Percentiles rank a stretch among this genome's conserved stretches.
phyloP scores from a whole-genome alignment of 2,888 invertebrate species.

The Pseudococcus jackbeardsleyi region DNA sequence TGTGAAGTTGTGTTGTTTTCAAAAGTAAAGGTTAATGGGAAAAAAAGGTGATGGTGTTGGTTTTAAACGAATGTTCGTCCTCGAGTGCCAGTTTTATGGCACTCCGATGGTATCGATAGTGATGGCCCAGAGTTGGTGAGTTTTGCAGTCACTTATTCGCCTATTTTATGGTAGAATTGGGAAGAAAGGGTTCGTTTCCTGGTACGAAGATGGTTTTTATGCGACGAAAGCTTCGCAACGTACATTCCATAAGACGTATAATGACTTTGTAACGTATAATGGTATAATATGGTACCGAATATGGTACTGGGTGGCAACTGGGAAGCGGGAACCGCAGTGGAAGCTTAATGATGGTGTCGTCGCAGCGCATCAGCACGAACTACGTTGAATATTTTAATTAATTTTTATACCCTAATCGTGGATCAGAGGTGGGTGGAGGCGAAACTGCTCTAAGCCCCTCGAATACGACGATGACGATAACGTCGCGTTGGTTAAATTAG shows the following conservation, averaged over 20 bases:
- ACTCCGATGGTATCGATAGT: background rate
- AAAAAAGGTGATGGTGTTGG: background rate
- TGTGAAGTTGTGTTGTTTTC: background rate
- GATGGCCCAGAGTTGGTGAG: background rate
- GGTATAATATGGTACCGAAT: background rate
- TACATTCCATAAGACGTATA: background rate
- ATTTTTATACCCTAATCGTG: slow-evolving; percentile 32
- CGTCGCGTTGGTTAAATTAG: background rate
- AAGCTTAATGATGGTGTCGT: slow-evolving; percentile 3
- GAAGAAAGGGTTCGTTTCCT: background rate
- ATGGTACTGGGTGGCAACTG: background rate
- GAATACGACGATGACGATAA: background rate
- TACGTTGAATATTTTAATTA: slow-evolving; percentile 41
- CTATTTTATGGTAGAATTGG: background rate
- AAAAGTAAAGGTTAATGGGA: background rate
- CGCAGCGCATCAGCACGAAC: background rate
- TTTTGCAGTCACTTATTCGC: background rate
- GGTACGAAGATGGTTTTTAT: background rate
- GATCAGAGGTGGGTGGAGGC: background rate
- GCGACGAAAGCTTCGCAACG: background rate
- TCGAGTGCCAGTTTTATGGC: background rate
- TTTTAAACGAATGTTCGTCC: background rate
- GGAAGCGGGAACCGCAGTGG: background rate
- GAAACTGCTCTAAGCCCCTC: background rate
- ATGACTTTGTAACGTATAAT: slow-evolving; percentile 5